Percentiles rank a stretch among this genome's conserved stretches.
phyloP scores from a whole-genome alignment of 2,113 vertebrate species.

The Cyanoderma ruficeps region DNA sequence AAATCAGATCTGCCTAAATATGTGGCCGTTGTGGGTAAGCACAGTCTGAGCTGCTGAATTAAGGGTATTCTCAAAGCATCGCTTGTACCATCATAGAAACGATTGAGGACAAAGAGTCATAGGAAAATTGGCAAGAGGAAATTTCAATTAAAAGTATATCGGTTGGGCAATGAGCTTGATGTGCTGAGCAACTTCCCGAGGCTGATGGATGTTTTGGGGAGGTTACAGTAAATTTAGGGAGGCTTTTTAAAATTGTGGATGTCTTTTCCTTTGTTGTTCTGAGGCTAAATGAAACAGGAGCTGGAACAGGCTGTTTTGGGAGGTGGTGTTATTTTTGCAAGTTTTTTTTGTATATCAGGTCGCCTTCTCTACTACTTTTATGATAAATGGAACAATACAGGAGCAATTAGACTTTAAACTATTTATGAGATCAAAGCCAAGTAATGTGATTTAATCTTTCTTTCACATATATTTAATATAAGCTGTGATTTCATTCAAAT shows the following conservation, averaged over 20 bases:
- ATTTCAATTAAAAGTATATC: background rate
- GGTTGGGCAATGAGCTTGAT: background rate
- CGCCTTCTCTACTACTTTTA: background rate
- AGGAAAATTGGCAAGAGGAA: background rate
- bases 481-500: background rate
- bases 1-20: background rate
- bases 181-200: background rate
- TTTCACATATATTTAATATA: background rate
- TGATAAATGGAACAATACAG: background rate
- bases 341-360: constrained; percentile 22
- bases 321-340: background rate
- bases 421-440: background rate
- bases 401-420: constrained; percentile 20
- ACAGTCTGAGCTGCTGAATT: background rate
- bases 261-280: background rate
- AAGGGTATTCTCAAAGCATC: background rate
- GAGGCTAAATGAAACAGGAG: background rate
- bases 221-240: background rate
- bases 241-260: background rate
- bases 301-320: background rate
- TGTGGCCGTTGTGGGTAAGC: constrained; percentile 30
- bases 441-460: constrained; percentile 8
- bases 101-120: background rate
- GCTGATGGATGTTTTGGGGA: background rate
- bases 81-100: background rate